Percentiles rank a stretch among this genome's conserved stretches.
These are phyloP conservation scores for Spodoptera littoralis DNA, from an alignment of 2,888 invertebrate genomes.

Conservation along the genomic window DNA sequence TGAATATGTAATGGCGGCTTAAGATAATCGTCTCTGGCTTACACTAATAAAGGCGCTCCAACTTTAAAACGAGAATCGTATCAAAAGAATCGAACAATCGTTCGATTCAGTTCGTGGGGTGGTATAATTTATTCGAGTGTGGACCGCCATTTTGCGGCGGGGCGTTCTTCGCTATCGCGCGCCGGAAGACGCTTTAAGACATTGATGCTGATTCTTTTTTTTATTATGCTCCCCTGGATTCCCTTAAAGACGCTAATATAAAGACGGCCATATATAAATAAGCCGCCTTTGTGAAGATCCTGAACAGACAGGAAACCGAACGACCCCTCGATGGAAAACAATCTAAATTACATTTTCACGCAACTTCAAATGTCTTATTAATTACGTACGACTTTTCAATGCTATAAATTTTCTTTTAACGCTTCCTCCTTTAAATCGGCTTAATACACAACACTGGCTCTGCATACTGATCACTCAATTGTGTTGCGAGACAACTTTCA, in stretches of 20 bases:
- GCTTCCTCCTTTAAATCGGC: conserved; percentile 82
- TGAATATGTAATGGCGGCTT: conserved; percentile 89
- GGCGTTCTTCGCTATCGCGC: conserved; percentile 80
- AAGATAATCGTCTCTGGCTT: conserved; percentile 88
- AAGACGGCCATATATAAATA: conserved; percentile 88
- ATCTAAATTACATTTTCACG: conserved; percentile 90
- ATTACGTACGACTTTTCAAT: conserved; percentile 88
- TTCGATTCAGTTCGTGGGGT: conserved; percentile 83
- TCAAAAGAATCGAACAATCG: conserved; percentile 88
- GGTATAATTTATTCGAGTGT: conserved; percentile 88
- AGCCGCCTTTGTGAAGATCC: conserved; percentile 83
- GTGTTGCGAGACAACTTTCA: conserved; percentile 68
- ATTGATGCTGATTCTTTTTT: conserved; percentile 89
- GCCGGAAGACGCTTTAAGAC: conserved; percentile 87
- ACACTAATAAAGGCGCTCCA: conserved; percentile 87
- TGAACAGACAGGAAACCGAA: conserved; percentile 77
- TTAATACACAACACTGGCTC: conserved; percentile 83
- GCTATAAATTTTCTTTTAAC: conserved; percentile 89
- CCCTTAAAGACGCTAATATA: conserved; percentile 88
- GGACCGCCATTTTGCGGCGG: conserved; percentile 88
- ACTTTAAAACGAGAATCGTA: conserved; percentile 84
- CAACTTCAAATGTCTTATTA: conserved; percentile 89
- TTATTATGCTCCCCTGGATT: conserved; percentile 87
- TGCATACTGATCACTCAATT: conserved; percentile 82
- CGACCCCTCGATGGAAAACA: conserved; percentile 85